Evolutionary conservation across 2,888 invertebrate species (phyloP), one percentile per base, ranked within the genome.

Genomic region (Gortyna flavago): DNA sequence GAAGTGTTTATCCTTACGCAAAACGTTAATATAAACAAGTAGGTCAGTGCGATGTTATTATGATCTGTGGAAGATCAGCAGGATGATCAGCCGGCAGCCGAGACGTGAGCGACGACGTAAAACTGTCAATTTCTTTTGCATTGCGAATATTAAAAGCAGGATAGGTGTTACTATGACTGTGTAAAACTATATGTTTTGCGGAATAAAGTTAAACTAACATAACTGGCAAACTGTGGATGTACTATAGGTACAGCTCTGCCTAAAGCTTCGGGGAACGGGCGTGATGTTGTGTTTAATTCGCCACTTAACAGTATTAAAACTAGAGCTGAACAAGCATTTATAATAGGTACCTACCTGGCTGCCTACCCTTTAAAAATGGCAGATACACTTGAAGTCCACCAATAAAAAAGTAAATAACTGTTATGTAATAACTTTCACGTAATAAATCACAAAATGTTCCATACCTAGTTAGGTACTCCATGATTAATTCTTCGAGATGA

Each of bases 11-110:
- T 61, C 83, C 77, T 78, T 41, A 59, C 48, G 25, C 48, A 38
- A 57, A 59, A 57, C 18, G 13, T 35, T 29, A 16, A 66, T 11
- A 35, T 61, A n/a, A 61, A 54, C 66, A 21, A 71, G 48, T 57
- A 51, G 51, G 41, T 75, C 13, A 66, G 18, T 65, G n/a, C 29
- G 35, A 18, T 57, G n/a, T 8, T 66, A 29, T 25, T 25, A 21
- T 29, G 25, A 62, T 44, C 16, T 41, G n/a, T 41, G 75, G n/a
- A 54, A 77, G 75, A 62, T 75, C 75, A 72, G 48, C 48, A 75
- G 29, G 35, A n/a, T n/a, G 21, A 21, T 38, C 5, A 69, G n/a
- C 11, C 25, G 54, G 18, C 2, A 38, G 29, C 21, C 4, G 38
- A 18, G 25, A 5, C 21, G 51, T 5, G 21, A 25, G 8, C 29